Evolutionary conservation across 2,888 invertebrate genomes (phyloP).

Genomic region (Diogma glabrata): DNA sequence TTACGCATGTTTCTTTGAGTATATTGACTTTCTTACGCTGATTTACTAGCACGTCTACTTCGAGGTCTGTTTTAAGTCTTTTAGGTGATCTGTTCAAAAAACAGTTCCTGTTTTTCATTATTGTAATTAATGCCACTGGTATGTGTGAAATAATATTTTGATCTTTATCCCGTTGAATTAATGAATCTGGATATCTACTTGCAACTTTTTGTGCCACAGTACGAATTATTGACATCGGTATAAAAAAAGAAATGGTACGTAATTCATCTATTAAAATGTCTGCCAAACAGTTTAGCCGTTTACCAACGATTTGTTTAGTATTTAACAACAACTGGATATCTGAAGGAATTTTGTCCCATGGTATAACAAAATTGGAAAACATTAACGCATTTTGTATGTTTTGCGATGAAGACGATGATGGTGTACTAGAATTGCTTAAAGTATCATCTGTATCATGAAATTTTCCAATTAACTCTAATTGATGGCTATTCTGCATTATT

Average conservation of each 20-base stretch:
- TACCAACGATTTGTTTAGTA: slow-evolving; percentile 12
- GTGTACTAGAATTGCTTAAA: too few species aligned
- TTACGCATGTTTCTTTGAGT: too few species aligned
- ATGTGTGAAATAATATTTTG: slow-evolving; percentile 10
- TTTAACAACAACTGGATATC: slow-evolving; percentile 12
- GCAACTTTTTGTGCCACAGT: slow-evolving; percentile 14
- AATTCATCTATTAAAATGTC: slow-evolving; percentile 17
- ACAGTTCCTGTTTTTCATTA: too few species aligned
- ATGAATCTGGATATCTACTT: slow-evolving; percentile 15
- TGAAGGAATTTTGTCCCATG: slow-evolving; percentile 16
- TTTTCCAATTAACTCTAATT: too few species aligned
- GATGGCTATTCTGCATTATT: too few species aligned
- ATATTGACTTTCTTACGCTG: too few species aligned
- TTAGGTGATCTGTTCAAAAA: too few species aligned
- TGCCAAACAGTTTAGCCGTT: slow-evolving; percentile 15
- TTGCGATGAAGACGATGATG: too few species aligned
- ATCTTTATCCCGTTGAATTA: slow-evolving; percentile 14
- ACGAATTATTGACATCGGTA: slow-evolving; percentile 15
- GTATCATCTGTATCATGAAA: too few species aligned
- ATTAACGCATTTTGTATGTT: too few species aligned
- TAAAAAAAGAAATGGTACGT: slow-evolving; percentile 12
- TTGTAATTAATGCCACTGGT: background rate
- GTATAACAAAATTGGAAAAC: slow-evolving; percentile 15
- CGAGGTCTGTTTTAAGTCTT: too few species aligned
- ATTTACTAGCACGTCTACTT: too few species aligned